phyloP scores from a whole-genome alignment of 2,113 vertebrate genomes.

The Cynoglossus semilaevis region DNA sequence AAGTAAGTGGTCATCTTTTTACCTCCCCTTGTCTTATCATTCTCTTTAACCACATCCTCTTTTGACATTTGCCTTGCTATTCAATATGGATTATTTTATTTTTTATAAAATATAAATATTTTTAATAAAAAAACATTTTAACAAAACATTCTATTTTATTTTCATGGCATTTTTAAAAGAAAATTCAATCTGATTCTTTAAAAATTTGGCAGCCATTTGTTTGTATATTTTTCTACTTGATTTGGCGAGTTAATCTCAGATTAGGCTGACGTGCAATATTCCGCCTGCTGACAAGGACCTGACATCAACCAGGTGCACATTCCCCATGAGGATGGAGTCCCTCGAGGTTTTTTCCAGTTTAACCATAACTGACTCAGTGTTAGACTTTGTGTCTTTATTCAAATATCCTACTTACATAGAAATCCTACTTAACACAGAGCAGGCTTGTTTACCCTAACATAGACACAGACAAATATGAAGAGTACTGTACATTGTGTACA shows the following conservation, averaged over 20 bases:
- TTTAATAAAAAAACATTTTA: no score
- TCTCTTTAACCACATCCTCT: no score
- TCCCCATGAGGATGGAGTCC: conserved; percentile 12
- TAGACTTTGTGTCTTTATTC: background rate
- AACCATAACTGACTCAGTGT: background rate
- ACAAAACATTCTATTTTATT: no score
- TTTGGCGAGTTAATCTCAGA: background rate
- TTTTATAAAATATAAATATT: no score
- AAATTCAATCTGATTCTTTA: no score
- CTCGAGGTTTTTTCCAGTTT: background rate
- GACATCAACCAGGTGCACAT: conserved; percentile 7
- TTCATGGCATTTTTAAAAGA: no score
- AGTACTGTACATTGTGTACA: background rate
- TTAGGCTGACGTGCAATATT: conserved; percentile 16
- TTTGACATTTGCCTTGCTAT: no score
- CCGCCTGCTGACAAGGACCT: conserved; percentile 42
- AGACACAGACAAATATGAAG: no score
- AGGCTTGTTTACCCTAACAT: no score
- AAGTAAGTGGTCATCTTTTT: conserved; percentile 81
- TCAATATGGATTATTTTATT: background rate
- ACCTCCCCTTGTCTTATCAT: background rate
- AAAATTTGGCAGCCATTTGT: background rate
- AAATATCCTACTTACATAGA: background rate
- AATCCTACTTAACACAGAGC: no score
- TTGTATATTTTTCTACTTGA: background rate